These are phyloP conservation scores for Lasioglossum vierecki DNA, from an alignment of 2,888 invertebrate genomes.

Conservation along the genomic window DNA sequence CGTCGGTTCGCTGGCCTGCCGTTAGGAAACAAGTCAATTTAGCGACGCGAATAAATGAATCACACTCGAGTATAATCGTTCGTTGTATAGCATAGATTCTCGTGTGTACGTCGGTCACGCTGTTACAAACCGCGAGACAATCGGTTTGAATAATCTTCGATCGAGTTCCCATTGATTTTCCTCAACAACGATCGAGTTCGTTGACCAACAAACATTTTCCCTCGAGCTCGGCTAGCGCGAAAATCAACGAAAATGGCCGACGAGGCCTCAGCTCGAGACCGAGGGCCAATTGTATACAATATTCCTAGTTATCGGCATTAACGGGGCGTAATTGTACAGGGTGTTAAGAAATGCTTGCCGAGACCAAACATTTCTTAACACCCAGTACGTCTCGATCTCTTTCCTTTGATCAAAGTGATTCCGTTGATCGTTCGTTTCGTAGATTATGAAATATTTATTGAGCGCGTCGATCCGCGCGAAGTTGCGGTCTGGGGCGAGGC, in stretches of 20 bases:
- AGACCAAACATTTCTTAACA: no score
- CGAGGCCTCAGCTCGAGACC: slow-evolving; percentile 7
- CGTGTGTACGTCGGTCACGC: slow-evolving; percentile 40
- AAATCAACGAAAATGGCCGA: not conserved
- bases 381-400: slow-evolving; percentile 8
- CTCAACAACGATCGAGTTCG: not conserved
- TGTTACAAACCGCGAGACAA: slow-evolving; percentile 25
- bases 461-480: slow-evolving; percentile 10
- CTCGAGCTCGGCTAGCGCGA: not conserved
- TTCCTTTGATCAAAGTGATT: slow-evolving; percentile 30
- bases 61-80: slow-evolving; percentile 56
- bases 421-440: slow-evolving; percentile 36
- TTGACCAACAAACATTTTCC: not conserved
- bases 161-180: not conserved
- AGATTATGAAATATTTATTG: slow-evolving; percentile 26
- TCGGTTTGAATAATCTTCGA: not conserved
- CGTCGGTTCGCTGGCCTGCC: slow-evolving; percentile 13
- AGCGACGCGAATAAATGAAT: slow-evolving; percentile 45
- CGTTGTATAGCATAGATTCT: slow-evolving; percentile 56
- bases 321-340: not conserved
- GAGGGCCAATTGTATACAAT: slow-evolving; percentile 34
- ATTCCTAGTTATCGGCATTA: slow-evolving; percentile 59
- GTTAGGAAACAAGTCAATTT: slow-evolving; percentile 58
- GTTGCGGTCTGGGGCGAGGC: slow-evolving; percentile 13
- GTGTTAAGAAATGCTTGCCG: no score